Evolutionary conservation across 2,797 vertebrate genomes (phyloP), one percentile per base, ranked within the genome.

Genomic region (Ctenopoma kingsleyae): DNA sequence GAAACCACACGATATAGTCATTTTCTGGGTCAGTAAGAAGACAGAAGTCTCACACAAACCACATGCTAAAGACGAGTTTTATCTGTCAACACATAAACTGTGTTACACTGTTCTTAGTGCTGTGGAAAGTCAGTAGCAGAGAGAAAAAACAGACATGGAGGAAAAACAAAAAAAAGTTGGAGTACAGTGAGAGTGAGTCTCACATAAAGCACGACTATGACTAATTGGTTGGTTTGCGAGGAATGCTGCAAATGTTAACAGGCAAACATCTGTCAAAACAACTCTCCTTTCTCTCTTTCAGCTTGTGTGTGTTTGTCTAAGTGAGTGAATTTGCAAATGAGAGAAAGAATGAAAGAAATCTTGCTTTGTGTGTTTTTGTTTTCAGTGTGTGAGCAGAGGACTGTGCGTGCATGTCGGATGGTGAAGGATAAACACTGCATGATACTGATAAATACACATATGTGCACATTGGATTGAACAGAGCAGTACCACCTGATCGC

Each of bases 391-490:
- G 30, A 46, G 48, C 51, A 20, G 53, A 30, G 53, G 40, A 8
- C 20, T 23, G 72, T 10, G 80, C 15, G 52, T 70, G 88, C 89
- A 90, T 89, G 91, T 85, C 23, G 58, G 71, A 78, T 66, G 88
- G 83, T 77, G 82, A 78, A 67, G 82, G 86, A 84, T 74, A 75
- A 69, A 47, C 71, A 48, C 74, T 85, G 90, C 91, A 93, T 93
- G 90, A 61, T 17, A 19, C 68, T 72, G 70, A 79, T 49, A 47
- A 68, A 70, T 20, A 75, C 78, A 71, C 74, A 22, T 12, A 40
- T 68, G 70, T 78, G 80, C 84, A 82, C 74, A 47, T 55, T 40
- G 60, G 81, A 66, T 73, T 58, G 71, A 67, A 36, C 69, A 20
- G 61, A 68, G 62, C 71, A 5, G 67, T 2, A 56, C 62, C 60